Percentiles rank a stretch among this genome's conserved stretches.
Evolutionary conservation across 2,888 invertebrate species (phyloP).

Genomic region (Linyphia triangularis): DNA sequence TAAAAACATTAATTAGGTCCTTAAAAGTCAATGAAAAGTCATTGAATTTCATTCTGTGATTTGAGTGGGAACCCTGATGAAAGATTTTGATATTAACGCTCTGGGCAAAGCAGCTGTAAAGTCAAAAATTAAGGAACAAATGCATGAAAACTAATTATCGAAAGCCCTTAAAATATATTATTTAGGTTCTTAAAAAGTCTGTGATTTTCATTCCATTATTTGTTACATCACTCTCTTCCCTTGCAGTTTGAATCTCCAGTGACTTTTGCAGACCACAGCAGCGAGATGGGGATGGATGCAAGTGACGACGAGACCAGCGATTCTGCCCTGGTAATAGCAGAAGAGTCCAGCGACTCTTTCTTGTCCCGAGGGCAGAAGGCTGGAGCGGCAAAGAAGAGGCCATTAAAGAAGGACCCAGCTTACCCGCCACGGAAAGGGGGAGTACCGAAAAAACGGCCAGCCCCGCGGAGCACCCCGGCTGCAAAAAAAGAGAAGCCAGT

Average conservation of each 20-base stretch:
- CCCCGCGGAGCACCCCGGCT: neutral
- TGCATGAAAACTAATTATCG: too few relatives aligned
- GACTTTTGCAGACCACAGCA: conserved; percentile 42
- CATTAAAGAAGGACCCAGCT: conserved; percentile 34
- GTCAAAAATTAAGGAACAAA: too few relatives aligned
- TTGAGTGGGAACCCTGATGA: too few relatives aligned
- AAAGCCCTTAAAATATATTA: too few relatives aligned
- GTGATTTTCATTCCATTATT: too few relatives aligned
- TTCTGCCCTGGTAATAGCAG: conserved; percentile 67
- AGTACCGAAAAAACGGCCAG: conserved; percentile 14
- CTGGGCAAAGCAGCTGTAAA: too few relatives aligned
- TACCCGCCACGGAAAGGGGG: conserved; percentile 14
- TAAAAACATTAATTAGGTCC: too few relatives aligned
- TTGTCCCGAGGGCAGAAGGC: neutral
- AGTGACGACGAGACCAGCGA: conserved; percentile 63
- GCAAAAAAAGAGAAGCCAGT: conserved; percentile 57
- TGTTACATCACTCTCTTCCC: neutral
- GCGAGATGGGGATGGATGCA: conserved; percentile 43
- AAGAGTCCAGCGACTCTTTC: conserved; percentile 65
- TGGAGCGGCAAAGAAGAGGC: conserved; percentile 6
- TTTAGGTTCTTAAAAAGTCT: too few relatives aligned
- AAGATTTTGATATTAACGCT: too few relatives aligned
- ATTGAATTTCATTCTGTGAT: too few relatives aligned
- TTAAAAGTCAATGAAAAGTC: too few relatives aligned
- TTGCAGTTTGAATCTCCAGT: conserved; percentile 27